These are phyloP conservation scores for Pantherophis alleghaniensis DNA, from an alignment of 2,797 vertebrate species.

Conservation along the genomic window DNA sequence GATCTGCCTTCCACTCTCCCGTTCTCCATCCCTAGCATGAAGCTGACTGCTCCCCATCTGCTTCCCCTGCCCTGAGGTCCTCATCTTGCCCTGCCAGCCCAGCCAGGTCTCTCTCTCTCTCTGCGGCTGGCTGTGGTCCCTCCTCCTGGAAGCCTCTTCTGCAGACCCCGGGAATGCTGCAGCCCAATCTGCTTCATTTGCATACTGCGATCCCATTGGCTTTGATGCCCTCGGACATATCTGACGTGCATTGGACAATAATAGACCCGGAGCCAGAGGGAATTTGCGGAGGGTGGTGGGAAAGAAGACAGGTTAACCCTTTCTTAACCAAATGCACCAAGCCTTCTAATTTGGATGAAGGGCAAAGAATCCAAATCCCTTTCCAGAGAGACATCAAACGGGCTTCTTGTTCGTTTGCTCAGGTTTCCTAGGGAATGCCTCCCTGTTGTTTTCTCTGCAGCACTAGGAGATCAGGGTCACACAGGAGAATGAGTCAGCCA, in stretches of 20 bases:
- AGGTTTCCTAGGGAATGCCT: not conserved
- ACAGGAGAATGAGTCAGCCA: not conserved
- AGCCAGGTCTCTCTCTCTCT: no score
- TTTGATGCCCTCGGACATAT: not conserved
- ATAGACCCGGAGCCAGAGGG: conserved; percentile 9
- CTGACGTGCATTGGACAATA: conserved; percentile 9
- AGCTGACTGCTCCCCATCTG: not conserved
- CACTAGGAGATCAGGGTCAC: not conserved
- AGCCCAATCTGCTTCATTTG: not conserved
- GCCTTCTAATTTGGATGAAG: no score
- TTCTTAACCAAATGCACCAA: not conserved
- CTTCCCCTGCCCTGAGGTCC: not conserved
- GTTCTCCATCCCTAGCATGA: no score
- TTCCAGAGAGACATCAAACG: not conserved
- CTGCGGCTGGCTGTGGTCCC: not conserved
- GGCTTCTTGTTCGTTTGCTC: not conserved
- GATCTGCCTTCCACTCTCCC: no score
- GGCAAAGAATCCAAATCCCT: not conserved
- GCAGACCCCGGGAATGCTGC: conserved; percentile 10
- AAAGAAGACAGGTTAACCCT: not conserved
- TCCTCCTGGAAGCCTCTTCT: not conserved
- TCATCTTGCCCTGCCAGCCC: no score
- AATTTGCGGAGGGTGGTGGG: not conserved
- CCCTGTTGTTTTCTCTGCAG: not conserved
- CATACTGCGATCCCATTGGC: conserved; percentile 11